Percentiles rank a stretch among this genome's conserved stretches.
Conservation (phyloP, 2,797 vertebrate genomes). For the Takifugu ocellatus region DNA sequence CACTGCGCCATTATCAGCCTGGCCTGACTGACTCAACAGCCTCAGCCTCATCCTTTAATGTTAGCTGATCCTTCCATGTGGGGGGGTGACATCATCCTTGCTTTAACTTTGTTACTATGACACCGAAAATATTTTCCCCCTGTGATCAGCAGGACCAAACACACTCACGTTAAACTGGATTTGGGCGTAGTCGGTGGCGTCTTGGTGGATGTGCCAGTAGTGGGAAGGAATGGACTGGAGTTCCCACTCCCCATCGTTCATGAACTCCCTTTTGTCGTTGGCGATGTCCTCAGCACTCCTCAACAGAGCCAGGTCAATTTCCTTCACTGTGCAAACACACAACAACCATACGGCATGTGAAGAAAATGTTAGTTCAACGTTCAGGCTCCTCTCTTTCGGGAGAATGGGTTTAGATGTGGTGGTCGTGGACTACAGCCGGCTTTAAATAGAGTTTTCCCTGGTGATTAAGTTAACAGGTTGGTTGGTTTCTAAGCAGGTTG, state of each 20-base stretch:
- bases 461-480: too few relatives aligned
- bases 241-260: constrained; percentile 87
- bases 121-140: background rate
- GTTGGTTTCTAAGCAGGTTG: background rate
- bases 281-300: constrained; percentile 76
- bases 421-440: too few relatives aligned
- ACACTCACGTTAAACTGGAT: constrained; percentile 85
- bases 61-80: too few relatives aligned
- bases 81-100: too few relatives aligned
- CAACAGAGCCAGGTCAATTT: constrained; percentile 82
- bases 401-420: too few relatives aligned
- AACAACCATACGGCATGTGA: too few relatives aligned
- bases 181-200: constrained; percentile 77
- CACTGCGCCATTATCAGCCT: constrained; percentile 76
- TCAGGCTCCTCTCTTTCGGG: too few relatives aligned
- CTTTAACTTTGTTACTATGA: too few relatives aligned
- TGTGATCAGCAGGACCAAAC: background rate
- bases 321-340: constrained; percentile 72
- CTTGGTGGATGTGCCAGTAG: constrained; percentile 71
- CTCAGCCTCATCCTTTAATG: too few relatives aligned
- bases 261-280: constrained; percentile 75
- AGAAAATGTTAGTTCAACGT: too few relatives aligned
- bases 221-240: constrained; percentile 80
- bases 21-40: constrained; percentile 30
- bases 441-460: too few relatives aligned